A percentile compares a stretch with the other conserved stretches of the same genome.
Conservation (phyloP, 2,113 vertebrate genomes). For the Eolophus roseicapilla region DNA sequence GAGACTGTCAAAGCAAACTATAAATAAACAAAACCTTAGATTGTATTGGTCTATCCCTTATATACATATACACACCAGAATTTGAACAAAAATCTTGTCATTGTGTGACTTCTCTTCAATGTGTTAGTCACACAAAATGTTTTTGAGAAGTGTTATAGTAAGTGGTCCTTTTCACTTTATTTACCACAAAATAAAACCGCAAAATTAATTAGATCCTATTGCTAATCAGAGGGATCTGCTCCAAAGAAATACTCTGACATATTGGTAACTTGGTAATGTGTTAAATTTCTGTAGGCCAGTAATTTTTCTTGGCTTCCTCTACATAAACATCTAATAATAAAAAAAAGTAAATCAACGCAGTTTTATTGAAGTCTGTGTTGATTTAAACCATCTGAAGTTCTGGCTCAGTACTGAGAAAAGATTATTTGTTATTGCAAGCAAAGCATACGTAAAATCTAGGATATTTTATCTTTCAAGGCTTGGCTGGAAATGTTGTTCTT, state of each 20-base stretch:
- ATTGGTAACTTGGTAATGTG: conserved; percentile 41
- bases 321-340: conserved; percentile 51
- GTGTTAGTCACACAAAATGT: not conserved
- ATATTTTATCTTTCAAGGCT: conserved; percentile 34
- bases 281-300: conserved; percentile 26
- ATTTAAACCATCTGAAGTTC: conserved; percentile 56
- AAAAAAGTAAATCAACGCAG: conserved; percentile 16
- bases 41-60: not conserved
- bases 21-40: not conserved
- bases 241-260: conserved; percentile 28
- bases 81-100: not conserved
- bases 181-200: not conserved
- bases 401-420: conserved; percentile 14
- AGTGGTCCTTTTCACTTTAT: not conserved
- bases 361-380: conserved; percentile 63
- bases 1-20: not conserved
- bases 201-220: conserved; percentile 40
- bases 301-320: conserved; percentile 43
- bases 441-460: conserved; percentile 23
- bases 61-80: not conserved
- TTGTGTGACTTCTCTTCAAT: not conserved
- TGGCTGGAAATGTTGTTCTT: conserved; percentile 40
- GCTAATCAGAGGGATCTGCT: conserved; percentile 8
- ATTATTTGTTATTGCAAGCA: conserved; percentile 48
- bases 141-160: not conserved